phyloP scores from a whole-genome alignment of 2,113 vertebrate species.

The Ia io region DNA sequence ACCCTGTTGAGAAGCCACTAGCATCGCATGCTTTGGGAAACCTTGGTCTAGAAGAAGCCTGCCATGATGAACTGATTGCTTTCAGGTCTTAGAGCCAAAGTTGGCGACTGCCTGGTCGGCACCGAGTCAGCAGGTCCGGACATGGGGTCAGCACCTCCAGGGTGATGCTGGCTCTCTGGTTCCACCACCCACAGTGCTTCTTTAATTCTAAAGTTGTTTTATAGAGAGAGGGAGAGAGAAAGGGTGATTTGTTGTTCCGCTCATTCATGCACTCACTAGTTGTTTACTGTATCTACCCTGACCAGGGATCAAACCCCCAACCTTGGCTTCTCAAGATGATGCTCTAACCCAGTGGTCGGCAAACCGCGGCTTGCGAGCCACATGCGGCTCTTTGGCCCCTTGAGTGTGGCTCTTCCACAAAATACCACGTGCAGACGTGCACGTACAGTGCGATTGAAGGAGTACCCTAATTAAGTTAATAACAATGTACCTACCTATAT shows the following conservation, averaged over 20 bases:
- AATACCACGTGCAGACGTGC: no score
- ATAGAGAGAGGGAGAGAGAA: neutral
- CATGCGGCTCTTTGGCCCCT: no score
- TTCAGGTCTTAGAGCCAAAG: neutral
- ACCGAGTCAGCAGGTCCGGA: neutral
- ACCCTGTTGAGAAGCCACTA: neutral
- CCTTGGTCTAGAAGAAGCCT: neutral
- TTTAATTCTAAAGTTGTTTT: neutral
- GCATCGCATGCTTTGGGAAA: neutral
- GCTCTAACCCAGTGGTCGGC: no score
- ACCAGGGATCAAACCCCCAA: neutral
- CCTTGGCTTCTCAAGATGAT: neutral
- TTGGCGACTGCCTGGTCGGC: accelerated
- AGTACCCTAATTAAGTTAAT: no score
- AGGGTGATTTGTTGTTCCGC: neutral
- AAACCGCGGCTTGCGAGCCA: no score
- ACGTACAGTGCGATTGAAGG: no score
- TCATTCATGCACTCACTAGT: neutral
- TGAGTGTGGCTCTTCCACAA: no score
- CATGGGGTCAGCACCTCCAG: neutral
- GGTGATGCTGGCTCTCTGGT: no score
- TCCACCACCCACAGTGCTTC: no score
- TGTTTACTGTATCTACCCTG: neutral
- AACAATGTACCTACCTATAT: no score
- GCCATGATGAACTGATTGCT: neutral